Evolutionary conservation across 2,113 vertebrate species (phyloP).

Genomic region (Penelope pileata): DNA sequence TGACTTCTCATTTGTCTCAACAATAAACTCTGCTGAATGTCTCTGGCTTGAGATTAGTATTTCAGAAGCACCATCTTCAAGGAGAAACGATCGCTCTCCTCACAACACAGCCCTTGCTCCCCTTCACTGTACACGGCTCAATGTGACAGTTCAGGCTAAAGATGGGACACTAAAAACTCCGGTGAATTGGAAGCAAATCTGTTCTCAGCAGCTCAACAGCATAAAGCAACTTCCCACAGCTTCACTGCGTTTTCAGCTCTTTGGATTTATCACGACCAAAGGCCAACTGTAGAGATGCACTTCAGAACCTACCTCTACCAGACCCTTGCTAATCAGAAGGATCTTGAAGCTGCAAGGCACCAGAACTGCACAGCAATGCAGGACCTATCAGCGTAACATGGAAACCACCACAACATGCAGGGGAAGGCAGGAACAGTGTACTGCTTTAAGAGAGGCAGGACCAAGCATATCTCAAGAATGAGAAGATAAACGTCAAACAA

Average conservation of each 20-base stretch:
- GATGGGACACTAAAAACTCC: not conserved
- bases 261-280: not conserved
- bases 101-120: not conserved
- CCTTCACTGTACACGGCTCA: not conserved
- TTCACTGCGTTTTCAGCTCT: not conserved
- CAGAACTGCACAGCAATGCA: not conserved
- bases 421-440: not conserved
- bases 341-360: not conserved
- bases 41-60: not conserved
- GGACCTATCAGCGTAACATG: rapidly evolving
- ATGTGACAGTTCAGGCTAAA: not conserved
- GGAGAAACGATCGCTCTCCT: not conserved
- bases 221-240: not conserved
- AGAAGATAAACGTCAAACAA: not conserved
- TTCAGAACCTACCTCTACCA: not conserved
- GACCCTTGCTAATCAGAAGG: not conserved
- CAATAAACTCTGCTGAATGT: not conserved
- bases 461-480: not conserved
- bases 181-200: rapidly evolving
- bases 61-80: not conserved
- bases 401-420: not conserved
- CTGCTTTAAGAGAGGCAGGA: not conserved
- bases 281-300: not conserved
- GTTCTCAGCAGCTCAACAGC: not conserved
- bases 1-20: not conserved